A percentile compares a stretch with the other conserved stretches of the same genome.
Evolutionary conservation across 2,113 vertebrate genomes (phyloP).

Genomic region (Rousettus leschenaultii): DNA sequence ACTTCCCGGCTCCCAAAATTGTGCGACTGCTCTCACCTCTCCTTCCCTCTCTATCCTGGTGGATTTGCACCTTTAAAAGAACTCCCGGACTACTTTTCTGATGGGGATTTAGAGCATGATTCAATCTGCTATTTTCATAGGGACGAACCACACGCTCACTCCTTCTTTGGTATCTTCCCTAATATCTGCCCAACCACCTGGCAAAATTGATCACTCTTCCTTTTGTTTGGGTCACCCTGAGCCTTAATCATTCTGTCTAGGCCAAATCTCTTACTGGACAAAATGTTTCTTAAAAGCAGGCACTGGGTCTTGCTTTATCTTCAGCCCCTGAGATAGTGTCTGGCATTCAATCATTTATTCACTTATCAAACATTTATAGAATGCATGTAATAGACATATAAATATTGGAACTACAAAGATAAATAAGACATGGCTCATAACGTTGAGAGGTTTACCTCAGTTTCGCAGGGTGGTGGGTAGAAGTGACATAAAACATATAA

Average conservation of each 20-base stretch:
- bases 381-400: not conserved
- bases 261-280: not conserved
- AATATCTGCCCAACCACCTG: not conserved
- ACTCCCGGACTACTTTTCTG: not conserved
- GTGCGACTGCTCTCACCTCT: accelerated
- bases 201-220: too few species aligned
- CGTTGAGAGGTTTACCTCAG: not conserved
- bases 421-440: accelerated
- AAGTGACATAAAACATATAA: not conserved
- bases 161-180: not conserved
- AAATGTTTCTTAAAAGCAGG: not conserved
- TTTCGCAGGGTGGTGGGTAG: accelerated
- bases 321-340: not conserved
- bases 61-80: not conserved
- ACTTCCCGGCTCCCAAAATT: not conserved
- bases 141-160: not conserved
- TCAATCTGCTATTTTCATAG: not conserved
- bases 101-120: accelerated
- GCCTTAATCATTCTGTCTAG: too few species aligned
- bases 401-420: not conserved
- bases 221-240: not conserved
- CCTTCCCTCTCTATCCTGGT: not conserved
- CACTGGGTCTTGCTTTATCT: not conserved
- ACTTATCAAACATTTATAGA: not conserved
- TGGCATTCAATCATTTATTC: not conserved